Evolutionary conservation across 2,113 vertebrate species (phyloP).

Genomic region (Ophthalmolycus amberensis): DNA sequence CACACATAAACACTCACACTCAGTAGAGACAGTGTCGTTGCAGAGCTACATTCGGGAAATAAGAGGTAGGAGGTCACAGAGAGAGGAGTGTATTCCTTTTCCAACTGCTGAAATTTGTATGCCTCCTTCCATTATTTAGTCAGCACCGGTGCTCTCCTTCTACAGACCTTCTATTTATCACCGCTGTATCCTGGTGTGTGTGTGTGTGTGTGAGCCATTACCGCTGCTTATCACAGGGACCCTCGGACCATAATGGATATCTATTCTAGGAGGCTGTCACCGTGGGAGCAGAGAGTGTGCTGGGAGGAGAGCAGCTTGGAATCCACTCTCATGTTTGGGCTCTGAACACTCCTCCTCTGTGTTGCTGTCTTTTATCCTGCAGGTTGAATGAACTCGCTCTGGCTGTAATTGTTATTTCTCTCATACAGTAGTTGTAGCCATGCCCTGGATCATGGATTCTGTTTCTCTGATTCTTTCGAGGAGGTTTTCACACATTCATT

Average conservation of each 20-base stretch:
- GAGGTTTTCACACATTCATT: neutral
- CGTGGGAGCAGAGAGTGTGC: constrained; percentile 44
- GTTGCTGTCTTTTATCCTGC: constrained; percentile 19
- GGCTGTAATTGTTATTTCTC: constrained; percentile 3
- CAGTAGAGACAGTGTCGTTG: constrained; percentile 24
- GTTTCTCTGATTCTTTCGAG: neutral
- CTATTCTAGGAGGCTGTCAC: constrained; percentile 71
- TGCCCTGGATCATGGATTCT: neutral
- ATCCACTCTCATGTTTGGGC: constrained; percentile 19
- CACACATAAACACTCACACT: constrained; percentile 10
- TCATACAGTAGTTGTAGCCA: neutral
- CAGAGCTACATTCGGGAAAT: constrained; percentile 17
- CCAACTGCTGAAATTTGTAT: constrained; percentile 66
- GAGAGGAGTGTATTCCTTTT: constrained; percentile 25
- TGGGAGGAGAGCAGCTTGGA: constrained; percentile 24
- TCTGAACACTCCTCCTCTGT: constrained; percentile 18
- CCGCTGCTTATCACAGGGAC: constrained; percentile 44
- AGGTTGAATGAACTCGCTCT: constrained; percentile 3
- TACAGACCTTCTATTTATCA: constrained; percentile 4
- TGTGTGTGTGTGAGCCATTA: constrained; percentile 44
- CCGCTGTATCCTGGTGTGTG: constrained; percentile 6
- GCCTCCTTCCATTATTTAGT: constrained; percentile 75
- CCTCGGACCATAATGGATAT: constrained; percentile 71
- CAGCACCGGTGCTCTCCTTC: constrained; percentile 27
- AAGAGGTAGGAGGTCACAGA: constrained; percentile 53